Conservation (phyloP, 2,113 vertebrate genomes). For the Hemiprocne comata region DNA sequence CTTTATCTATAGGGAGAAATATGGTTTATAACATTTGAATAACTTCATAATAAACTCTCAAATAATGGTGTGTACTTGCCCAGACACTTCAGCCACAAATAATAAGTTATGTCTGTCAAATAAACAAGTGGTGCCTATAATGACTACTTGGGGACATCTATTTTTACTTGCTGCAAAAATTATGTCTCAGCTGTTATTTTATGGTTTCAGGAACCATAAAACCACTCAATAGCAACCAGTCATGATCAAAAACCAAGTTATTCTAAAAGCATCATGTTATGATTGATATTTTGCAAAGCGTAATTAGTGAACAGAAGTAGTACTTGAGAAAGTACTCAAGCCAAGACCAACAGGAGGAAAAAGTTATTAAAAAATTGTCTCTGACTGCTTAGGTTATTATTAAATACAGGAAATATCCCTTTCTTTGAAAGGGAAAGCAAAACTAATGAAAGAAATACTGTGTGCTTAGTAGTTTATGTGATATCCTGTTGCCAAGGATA, state of each 20-base stretch:
- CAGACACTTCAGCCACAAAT: background rate
- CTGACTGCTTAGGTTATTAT: background rate
- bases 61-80: background rate
- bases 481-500: background rate
- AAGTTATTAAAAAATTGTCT: background rate
- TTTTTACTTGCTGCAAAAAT: conserved; percentile 40
- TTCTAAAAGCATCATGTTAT: conserved; percentile 28
- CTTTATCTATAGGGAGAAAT: background rate
- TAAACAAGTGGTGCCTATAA: conserved; percentile 34
- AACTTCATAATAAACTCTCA: conserved; percentile 42
- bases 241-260: background rate
- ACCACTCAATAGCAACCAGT: conserved; percentile 27
- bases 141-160: conserved; percentile 21
- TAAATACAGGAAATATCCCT: background rate
- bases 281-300: background rate
- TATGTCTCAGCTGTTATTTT: conserved; percentile 44
- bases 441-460: background rate
- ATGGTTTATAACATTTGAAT: background rate
- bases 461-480: background rate
- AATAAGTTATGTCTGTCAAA: conserved; percentile 14
- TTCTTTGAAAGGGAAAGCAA: background rate
- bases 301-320: background rate
- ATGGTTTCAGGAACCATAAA: conserved; percentile 43
- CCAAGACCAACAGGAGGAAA: background rate
- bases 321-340: background rate